These are phyloP conservation scores for Octopus bimaculoides DNA, from an alignment of 1,140 invertebrate genomes.

Conservation along the genomic window DNA sequence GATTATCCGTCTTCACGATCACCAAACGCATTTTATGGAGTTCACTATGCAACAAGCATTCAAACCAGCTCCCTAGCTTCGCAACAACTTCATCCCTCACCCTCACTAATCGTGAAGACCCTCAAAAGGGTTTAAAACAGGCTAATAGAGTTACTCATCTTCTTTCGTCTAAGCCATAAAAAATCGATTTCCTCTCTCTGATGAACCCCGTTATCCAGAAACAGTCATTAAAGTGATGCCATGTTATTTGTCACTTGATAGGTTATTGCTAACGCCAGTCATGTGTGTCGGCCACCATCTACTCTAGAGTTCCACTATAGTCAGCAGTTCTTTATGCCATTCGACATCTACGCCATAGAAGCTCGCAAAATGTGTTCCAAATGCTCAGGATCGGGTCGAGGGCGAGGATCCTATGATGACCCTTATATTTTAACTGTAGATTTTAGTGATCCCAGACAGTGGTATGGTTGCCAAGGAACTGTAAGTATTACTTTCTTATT, in stretches of 20 bases:
- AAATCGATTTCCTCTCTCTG: too few species aligned
- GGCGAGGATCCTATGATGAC: not conserved
- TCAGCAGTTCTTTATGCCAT: not conserved
- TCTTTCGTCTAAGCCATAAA: too few species aligned
- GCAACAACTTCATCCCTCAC: too few species aligned
- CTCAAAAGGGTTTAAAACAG: too few species aligned
- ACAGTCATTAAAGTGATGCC: too few species aligned
- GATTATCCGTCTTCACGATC: too few species aligned
- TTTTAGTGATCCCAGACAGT: not conserved
- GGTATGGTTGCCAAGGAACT: not conserved
- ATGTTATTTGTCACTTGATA: not conserved
- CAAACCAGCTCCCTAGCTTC: too few species aligned
- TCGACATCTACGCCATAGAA: conserved; percentile 10
- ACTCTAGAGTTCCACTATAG: not conserved
- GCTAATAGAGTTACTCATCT: too few species aligned
- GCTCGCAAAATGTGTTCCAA: not conserved
- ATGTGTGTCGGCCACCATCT: not conserved
- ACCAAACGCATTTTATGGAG: too few species aligned
- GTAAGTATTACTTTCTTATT: not conserved
- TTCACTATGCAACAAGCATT: too few species aligned
- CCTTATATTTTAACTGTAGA: not conserved
- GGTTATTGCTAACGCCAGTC: not conserved
- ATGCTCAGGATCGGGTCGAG: not conserved
- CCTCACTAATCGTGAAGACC: too few species aligned
- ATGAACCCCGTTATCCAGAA: too few species aligned